Conservation (phyloP, 1,140 invertebrate genomes). For the Neuroterus valhalla region DNA sequence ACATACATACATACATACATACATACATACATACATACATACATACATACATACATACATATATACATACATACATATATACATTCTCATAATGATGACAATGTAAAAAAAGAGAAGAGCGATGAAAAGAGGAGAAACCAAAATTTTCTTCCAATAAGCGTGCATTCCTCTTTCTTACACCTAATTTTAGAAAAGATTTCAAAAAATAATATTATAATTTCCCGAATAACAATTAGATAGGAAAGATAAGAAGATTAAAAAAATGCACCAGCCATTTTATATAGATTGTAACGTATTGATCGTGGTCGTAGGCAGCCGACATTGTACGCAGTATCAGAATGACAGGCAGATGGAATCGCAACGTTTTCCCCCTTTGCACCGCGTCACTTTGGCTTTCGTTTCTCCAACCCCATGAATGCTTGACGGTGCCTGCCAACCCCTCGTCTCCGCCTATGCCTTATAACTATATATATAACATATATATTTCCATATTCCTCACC, state of each 20-base stretch:
- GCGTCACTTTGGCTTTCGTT: constrained; percentile 31
- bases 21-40: no score
- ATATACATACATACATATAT: no score
- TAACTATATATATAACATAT: constrained; percentile 52
- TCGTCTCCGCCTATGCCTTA: constrained; percentile 67
- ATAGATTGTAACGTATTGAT: constrained; percentile 75
- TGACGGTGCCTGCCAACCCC: constrained; percentile 64
- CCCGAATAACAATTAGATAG: background rate
- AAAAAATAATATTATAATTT: background rate
- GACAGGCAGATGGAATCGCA: constrained; percentile 75
- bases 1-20: no score
- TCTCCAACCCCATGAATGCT: constrained; percentile 35
- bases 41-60: no score
- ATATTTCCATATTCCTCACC: constrained; percentile 46
- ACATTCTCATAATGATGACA: no score
- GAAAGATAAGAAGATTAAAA: constrained; percentile 43
- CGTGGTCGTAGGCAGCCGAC: constrained; percentile 67
- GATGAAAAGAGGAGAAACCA: no score
- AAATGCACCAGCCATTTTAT: constrained; percentile 72
- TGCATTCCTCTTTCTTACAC: background rate
- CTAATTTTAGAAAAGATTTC: no score
- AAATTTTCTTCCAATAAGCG: no score
- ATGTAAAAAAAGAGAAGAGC: no score
- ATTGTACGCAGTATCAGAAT: constrained; percentile 73
- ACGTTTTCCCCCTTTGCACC: constrained; percentile 58